A percentile compares a stretch with the other conserved stretches of the same genome.
Evolutionary conservation across 2,797 vertebrate genomes (phyloP).

Genomic region (Cichlasoma orientale): DNA sequence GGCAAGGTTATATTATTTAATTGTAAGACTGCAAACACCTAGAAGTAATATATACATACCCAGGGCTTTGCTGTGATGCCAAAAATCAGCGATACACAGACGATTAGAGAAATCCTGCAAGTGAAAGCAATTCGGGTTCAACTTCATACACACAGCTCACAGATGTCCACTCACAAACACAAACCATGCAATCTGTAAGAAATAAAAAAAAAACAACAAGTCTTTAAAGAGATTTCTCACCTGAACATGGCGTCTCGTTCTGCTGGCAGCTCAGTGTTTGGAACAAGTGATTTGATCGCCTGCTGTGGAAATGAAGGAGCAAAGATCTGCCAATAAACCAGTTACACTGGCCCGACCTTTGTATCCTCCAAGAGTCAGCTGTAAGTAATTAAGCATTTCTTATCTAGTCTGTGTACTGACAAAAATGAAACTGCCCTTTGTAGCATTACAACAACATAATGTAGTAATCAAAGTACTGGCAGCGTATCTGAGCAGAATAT

Average conservation of each 20-base stretch:
- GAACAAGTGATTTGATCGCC: neutral
- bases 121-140: conserved; percentile 17
- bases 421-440: neutral
- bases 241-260: conserved; percentile 68
- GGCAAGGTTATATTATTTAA: neutral
- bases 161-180: neutral
- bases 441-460: neutral
- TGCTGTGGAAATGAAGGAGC: conserved; percentile 46
- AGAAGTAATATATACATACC: conserved; percentile 66
- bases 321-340: conserved; percentile 72
- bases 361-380: conserved; percentile 19
- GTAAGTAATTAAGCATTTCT: neutral
- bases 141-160: neutral
- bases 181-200: neutral
- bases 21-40: neutral
- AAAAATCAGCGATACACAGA: conserved; percentile 64
- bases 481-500: neutral
- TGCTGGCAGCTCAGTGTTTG: conserved; percentile 14
- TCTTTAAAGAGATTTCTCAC: conserved; percentile 54
- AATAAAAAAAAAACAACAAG: neutral
- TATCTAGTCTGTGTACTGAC: neutral
- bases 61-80: conserved; percentile 67
- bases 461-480: neutral
- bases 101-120: conserved; percentile 68
- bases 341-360: conserved; percentile 65